phyloP scores from a whole-genome alignment of 53 echinoderm and acorn worm species.

The Actinopyga echinites region DNA sequence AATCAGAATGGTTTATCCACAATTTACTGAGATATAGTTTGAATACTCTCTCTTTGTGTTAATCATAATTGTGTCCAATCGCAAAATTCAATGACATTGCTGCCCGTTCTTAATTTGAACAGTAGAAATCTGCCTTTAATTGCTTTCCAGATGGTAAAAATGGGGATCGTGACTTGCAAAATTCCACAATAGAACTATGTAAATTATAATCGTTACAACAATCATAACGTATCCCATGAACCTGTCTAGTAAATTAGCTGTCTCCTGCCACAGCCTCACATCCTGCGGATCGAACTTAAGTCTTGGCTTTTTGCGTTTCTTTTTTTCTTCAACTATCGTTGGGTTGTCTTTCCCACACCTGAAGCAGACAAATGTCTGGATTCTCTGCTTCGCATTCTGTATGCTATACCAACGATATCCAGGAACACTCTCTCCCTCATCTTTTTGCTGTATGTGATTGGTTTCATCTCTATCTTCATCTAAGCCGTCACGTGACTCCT shows the following conservation, averaged over 20 bases:
- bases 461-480: not conserved
- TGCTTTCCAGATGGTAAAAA: not conserved
- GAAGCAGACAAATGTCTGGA: constrained; percentile 21
- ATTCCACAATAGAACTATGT: not conserved
- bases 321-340: not conserved
- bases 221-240: constrained; percentile 31
- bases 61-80: too few relatives aligned
- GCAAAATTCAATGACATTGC: too few relatives aligned
- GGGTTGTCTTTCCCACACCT: constrained; percentile 17
- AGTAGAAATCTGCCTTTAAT: not conserved
- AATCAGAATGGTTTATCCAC: too few relatives aligned
- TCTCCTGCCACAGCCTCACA: constrained; percentile 30
- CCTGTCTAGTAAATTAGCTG: constrained; percentile 10
- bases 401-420: not conserved
- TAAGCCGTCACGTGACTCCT: not conserved
- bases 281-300: constrained; percentile 13
- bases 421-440: not conserved
- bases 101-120: too few relatives aligned
- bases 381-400: not conserved
- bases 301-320: not conserved
- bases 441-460: not conserved
- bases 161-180: constrained; percentile 13
- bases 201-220: not conserved
- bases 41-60: too few relatives aligned
- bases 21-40: too few relatives aligned